phyloP scores from a whole-genome alignment of 2,113 vertebrate species.

The Boleophthalmus pectinirostris region DNA sequence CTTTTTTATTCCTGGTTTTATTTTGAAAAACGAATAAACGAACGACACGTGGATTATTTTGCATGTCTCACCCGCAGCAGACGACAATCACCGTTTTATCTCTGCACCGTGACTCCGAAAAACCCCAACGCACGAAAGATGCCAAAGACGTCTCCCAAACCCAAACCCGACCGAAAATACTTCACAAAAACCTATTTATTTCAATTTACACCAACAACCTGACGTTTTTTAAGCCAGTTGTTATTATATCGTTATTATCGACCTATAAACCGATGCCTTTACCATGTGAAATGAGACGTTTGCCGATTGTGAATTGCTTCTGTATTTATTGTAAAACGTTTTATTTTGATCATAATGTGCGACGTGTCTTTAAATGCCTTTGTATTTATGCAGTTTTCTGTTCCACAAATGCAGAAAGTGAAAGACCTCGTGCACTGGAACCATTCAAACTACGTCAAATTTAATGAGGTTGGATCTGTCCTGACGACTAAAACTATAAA shows the following conservation, averaged over 20 bases:
- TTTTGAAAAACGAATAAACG: too few relatives aligned
- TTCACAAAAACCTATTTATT: not conserved
- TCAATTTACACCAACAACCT: not conserved
- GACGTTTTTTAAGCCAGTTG: constrained; percentile 6
- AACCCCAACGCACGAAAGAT: not conserved
- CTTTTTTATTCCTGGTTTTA: too few relatives aligned
- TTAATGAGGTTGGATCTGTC: too few relatives aligned
- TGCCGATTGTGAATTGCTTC: constrained; percentile 11
- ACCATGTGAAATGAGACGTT: not conserved
- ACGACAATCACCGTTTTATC: constrained; percentile 1
- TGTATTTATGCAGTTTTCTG: not conserved
- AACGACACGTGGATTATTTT: too few relatives aligned
- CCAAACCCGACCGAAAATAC: not conserved
- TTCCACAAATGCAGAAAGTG: too few relatives aligned
- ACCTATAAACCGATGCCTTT: not conserved
- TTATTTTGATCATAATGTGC: constrained; percentile 10
- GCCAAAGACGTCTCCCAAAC: constrained; percentile 7
- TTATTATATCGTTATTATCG: constrained; percentile 19
- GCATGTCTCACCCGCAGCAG: not conserved
- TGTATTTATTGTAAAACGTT: constrained; percentile 32
- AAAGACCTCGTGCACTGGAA: too few relatives aligned
- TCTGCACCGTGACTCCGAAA: not conserved
- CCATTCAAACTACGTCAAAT: too few relatives aligned
- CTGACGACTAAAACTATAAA: too few relatives aligned
- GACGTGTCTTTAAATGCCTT: not conserved